These are phyloP conservation scores for Drosophila murphyi DNA, from an alignment of 1,140 invertebrate species.

Conservation along the genomic window DNA sequence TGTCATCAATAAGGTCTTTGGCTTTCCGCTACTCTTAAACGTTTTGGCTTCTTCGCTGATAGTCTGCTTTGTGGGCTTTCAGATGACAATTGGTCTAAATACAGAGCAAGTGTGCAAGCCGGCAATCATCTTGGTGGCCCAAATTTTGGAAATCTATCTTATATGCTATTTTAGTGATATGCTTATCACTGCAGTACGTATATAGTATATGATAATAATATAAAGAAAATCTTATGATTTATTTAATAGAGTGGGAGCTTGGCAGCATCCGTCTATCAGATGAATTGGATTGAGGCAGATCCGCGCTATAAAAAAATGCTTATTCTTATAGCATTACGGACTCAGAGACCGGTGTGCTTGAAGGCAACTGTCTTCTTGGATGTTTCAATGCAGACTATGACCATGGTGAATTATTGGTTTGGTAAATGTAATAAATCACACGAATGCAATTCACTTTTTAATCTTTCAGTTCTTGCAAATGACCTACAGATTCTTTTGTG, in stretches of 20 bases:
- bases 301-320: slow-evolving; percentile 56
- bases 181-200: slow-evolving; percentile 59
- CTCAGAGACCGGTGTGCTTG: slow-evolving; percentile 52
- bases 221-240: no score
- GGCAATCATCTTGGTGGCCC: slow-evolving; percentile 42
- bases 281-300: slow-evolving; percentile 54
- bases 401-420: slow-evolving; percentile 16
- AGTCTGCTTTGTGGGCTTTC: slow-evolving; percentile 74
- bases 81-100: slow-evolving; percentile 56
- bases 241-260: slow-evolving; percentile 49
- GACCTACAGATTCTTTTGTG: slow-evolving; percentile 53
- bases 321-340: slow-evolving; percentile 38
- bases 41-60: slow-evolving; percentile 59
- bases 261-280: slow-evolving; percentile 48
- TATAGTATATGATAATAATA: no score
- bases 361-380: slow-evolving; percentile 59
- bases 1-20: slow-evolving; percentile 66
- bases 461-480: slow-evolving; percentile 41
- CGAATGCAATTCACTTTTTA: background rate
- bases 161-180: slow-evolving; percentile 61
- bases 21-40: slow-evolving; percentile 60
- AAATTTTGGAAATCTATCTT: slow-evolving; percentile 46
- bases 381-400: slow-evolving; percentile 66
- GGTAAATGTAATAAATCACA: background rate
- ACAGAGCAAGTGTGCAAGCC: slow-evolving; percentile 44